Percentiles rank a stretch among this genome's conserved stretches.
These are phyloP conservation scores for Apamea anceps DNA, from an alignment of 2,888 invertebrate species.

Conservation along the genomic window DNA sequence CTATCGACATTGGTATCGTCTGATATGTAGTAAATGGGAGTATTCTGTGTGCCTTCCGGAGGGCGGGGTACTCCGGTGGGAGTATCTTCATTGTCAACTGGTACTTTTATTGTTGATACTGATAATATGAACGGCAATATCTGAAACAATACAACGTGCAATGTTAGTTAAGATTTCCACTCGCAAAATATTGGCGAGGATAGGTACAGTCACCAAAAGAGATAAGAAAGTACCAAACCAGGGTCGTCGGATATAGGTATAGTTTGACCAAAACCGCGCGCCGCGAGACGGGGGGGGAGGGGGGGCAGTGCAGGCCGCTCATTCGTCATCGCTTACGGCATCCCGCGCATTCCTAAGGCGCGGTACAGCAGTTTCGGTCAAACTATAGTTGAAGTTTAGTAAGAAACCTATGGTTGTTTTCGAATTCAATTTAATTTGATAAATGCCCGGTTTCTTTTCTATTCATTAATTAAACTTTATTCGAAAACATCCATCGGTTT, in stretches of 20 bases:
- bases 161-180: not conserved
- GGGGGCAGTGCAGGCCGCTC: no score
- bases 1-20: conserved; percentile 77
- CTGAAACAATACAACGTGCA: conserved; percentile 74
- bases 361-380: no score
- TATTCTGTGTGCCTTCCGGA: conserved; percentile 67
- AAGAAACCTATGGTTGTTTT: not conserved
- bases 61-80: conserved; percentile 64
- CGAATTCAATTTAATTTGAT: not conserved
- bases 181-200: not conserved
- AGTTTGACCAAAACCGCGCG: no score
- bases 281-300: no score
- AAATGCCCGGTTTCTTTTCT: no score
- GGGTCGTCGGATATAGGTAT: not conserved
- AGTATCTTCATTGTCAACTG: conserved; percentile 74
- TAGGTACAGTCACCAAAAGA: not conserved
- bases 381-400: not conserved
- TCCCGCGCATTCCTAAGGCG: no score
- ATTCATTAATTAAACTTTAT: no score
- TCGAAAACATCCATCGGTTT: no score
- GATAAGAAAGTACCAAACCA: not conserved
- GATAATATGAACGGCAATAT: conserved; percentile 73
- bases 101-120: conserved; percentile 80
- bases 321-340: no score
- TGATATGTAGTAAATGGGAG: conserved; percentile 78